Conservation (phyloP, 2,888 invertebrate genomes). For the Trachelus iudaicus region DNA sequence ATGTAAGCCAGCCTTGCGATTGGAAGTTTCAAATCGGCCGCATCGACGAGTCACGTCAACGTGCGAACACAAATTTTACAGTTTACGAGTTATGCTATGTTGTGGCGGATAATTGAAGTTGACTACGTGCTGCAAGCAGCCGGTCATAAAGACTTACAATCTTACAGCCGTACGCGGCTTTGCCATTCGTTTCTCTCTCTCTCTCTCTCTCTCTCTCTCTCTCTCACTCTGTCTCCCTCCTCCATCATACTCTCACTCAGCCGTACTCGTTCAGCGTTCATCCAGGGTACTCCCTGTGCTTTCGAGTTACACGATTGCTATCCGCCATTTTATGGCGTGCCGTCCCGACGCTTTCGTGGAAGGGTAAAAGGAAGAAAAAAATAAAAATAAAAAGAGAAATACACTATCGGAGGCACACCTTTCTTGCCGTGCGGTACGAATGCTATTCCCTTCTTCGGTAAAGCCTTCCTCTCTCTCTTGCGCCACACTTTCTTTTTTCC, state of each 20-base stretch:
- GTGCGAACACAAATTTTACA: constrained; percentile 10
- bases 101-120: constrained; percentile 11
- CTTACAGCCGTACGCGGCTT: neutral
- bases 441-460: neutral
- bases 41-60: neutral
- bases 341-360: neutral
- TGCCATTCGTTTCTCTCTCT: neutral
- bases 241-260: neutral
- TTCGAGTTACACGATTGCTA: neutral
- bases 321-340: neutral
- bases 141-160: neutral
- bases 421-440: neutral
- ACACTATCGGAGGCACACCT: neutral
- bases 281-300: neutral
- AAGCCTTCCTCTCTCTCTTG: neutral
- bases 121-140: neutral
- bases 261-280: neutral
- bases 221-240: neutral
- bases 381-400: neutral
- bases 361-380: neutral
- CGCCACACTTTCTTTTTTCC: neutral
- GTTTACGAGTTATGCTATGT: neutral
- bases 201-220: neutral
- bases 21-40: constrained; percentile 2
- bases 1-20: constrained; percentile 13